Conservation (phyloP, 1,140 invertebrate species). For the Papilio machaon region DNA sequence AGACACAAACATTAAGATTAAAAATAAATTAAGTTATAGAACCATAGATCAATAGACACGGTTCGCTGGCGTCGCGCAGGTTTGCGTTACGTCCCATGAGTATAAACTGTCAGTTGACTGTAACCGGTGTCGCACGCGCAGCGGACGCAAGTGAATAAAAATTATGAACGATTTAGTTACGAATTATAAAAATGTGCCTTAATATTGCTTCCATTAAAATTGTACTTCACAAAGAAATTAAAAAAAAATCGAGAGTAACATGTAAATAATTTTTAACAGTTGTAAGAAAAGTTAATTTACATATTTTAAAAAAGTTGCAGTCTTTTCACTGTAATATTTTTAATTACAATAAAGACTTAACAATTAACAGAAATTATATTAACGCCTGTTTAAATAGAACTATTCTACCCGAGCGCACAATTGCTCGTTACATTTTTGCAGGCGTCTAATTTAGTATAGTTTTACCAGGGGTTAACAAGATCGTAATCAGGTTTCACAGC, state of each 20-base stretch:
- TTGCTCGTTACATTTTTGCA: constrained; percentile 46
- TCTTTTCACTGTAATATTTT: too few species aligned
- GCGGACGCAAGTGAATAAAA: constrained; percentile 37
- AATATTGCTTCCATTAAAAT: background rate
- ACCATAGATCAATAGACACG: constrained; percentile 45
- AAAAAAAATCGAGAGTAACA: too few species aligned
- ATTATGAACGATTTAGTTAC: background rate
- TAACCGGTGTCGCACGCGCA: constrained; percentile 55
- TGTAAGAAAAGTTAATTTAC: too few species aligned
- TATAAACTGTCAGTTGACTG: constrained; percentile 58
- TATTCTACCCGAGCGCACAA: constrained; percentile 7
- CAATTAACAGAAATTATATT: too few species aligned
- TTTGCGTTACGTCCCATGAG: constrained; percentile 67
- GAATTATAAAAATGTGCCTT: background rate
- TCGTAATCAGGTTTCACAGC: constrained; percentile 25
- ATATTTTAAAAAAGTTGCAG: too few species aligned
- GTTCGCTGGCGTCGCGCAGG: constrained; percentile 48
- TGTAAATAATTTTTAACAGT: too few species aligned
- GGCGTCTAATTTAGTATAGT: constrained; percentile 40
- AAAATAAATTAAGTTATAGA: background rate
- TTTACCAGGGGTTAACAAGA: constrained; percentile 27
- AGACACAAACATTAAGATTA: background rate
- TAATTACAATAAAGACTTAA: too few species aligned
- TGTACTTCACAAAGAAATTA: too few species aligned
- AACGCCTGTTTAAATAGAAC: constrained; percentile 37